Evolutionary conservation across 1,140 invertebrate genomes (phyloP), one percentile per base, ranked within the genome.

Genomic region (Drosophila rufa): DNA sequence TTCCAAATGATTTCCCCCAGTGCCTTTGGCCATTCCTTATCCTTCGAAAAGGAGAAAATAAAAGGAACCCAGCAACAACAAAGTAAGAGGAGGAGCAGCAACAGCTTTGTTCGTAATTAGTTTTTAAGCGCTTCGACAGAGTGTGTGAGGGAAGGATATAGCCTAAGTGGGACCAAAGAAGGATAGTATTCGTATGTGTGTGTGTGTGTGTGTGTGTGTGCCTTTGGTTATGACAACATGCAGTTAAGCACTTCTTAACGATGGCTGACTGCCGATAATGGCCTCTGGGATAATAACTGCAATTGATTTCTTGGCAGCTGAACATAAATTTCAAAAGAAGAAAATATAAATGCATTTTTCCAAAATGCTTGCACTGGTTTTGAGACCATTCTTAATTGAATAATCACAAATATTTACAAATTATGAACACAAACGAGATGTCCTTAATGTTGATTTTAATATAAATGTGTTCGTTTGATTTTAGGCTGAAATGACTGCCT

Each of bases 61-160:
- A 62, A 47, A 48, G 33, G 53, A 69, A 19, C 15, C 22, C 55
- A 42, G 36, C 50, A 79, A 68, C 48, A 75, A 68, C 67, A 70
- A 68, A 68, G 64, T 56, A 40, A 36, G 64, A 69, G 42, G 40
- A 68, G 50, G 33, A 68, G 33, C 79, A 71, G 50, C 62, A 87
- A 59, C 85, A 90, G 85, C 85, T 90, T 91, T 85, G 70, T 80
- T 85, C 86, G 86, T 90, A 90, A 90, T 90, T 90, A 90, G 85
- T 91, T 90, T 91, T 90, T 90, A 90, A 90, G 86, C 82, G 73
- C 55, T 66, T 57, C 65, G 27, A 74, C 48, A 36, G 64, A 68
- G 68, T 65, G 58, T 75, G 75, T 67, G 47, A 15, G 48, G 47
- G 19, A 53, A 55, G 79, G 62, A 67, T 67, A 55, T 58, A 48